Percentiles rank a stretch among this genome's conserved stretches.
Conservation (phyloP, 2,888 invertebrate genomes). For the Ptychoptera contaminata region DNA sequence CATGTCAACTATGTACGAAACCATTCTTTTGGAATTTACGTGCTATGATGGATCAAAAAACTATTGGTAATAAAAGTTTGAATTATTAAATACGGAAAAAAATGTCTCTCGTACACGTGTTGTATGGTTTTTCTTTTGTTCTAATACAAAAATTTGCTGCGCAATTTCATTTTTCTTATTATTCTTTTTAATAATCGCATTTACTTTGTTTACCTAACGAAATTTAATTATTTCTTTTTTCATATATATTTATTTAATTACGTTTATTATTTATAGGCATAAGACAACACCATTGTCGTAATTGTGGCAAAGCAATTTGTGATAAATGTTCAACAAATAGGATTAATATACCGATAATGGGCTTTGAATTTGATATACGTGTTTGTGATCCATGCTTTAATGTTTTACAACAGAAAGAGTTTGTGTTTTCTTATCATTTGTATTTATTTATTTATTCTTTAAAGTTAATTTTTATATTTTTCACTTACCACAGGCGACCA, state of each 20-base stretch:
- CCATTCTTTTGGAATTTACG: conserved; percentile 99
- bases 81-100: not conserved
- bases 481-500: conserved; percentile 50
- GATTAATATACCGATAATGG: conserved; percentile 86
- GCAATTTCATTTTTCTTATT: not conserved
- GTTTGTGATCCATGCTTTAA: conserved; percentile 87
- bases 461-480: conserved; percentile 8
- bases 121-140: not conserved
- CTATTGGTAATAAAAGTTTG: conserved; percentile 41
- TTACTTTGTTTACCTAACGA: not conserved
- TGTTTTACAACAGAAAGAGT: conserved; percentile 73
- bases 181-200: not conserved
- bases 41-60: conserved; percentile 96
- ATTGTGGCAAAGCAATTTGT: conserved; percentile 93
- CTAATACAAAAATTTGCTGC: not conserved
- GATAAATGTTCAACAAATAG: conserved; percentile 79
- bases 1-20: conserved; percentile 82
- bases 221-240: not conserved
- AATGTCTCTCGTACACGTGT: not conserved
- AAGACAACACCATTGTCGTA: conserved; percentile 79
- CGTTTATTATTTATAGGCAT: conserved; percentile 28
- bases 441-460: not conserved
- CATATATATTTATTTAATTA: not conserved
- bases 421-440: conserved; percentile 31
- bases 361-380: conserved; percentile 94